phyloP scores from a whole-genome alignment of 2,888 invertebrate genomes.

The Monochamus alternatus region DNA sequence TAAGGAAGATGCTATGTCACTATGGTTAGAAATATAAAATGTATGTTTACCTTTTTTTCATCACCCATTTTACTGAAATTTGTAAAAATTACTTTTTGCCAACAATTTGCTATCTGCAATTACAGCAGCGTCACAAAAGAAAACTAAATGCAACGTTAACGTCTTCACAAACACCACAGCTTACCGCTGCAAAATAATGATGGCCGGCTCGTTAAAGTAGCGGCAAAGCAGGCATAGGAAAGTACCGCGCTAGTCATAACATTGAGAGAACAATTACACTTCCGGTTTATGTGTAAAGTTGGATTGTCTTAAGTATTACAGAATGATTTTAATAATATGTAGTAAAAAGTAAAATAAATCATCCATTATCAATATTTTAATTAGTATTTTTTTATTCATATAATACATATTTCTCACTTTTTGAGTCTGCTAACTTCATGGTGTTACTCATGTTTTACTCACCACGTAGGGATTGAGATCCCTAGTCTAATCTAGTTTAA shows the following conservation, averaged over 20 bases:
- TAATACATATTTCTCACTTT: too few relatives aligned
- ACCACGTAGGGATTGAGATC: too few relatives aligned
- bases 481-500: too few relatives aligned
- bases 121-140: conserved; percentile 37
- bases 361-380: too few relatives aligned
- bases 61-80: conserved; percentile 63
- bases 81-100: conserved; percentile 37
- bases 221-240: conserved; percentile 55
- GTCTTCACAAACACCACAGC: conserved; percentile 55
- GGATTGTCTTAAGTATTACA: too few relatives aligned
- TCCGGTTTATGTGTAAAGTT: conserved; percentile 6
- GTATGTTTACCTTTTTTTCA: conserved; percentile 64
- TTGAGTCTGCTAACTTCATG: too few relatives aligned
- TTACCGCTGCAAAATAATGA: conserved; percentile 59
- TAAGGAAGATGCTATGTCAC: conserved; percentile 51
- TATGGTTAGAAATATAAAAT: conserved; percentile 56
- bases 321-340: too few relatives aligned
- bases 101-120: conserved; percentile 38
- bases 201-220: conserved; percentile 63
- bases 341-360: too few relatives aligned
- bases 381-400: too few relatives aligned
- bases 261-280: conserved; percentile 7
- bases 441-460: too few relatives aligned
- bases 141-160: conserved; percentile 39
- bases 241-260: conserved; percentile 41